phyloP scores from a whole-genome alignment of 1,140 invertebrate genomes.

The Aphaenogaster rudis region DNA sequence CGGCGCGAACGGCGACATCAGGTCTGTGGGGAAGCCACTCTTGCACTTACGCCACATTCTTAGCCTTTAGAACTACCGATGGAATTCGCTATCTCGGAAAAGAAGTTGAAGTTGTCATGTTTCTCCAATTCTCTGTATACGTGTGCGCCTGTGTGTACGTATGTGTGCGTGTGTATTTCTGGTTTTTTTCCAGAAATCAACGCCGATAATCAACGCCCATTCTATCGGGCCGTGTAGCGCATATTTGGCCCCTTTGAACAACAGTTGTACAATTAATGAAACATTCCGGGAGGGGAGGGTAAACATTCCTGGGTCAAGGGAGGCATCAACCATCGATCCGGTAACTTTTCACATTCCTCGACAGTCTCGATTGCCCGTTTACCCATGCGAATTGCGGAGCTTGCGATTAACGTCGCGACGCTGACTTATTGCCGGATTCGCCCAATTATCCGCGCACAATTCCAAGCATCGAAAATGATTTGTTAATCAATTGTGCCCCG shows the following conservation, averaged over 20 bases:
- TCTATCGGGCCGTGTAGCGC: neutral
- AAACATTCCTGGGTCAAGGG: conserved; percentile 12
- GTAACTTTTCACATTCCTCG: conserved; percentile 9
- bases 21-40: conserved; percentile 17
- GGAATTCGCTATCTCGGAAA: neutral
- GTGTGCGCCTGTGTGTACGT: neutral
- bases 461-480: conserved; percentile 3
- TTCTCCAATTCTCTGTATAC: neutral
- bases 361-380: neutral
- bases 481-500: conserved; percentile 17
- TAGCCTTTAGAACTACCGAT: conserved; percentile 32
- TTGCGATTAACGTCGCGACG: neutral
- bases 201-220: conserved; percentile 4
- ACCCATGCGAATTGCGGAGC: neutral
- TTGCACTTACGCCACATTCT: conserved; percentile 32
- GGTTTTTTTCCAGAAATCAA: neutral
- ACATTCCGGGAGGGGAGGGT: neutral
- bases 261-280: conserved; percentile 2
- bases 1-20: neutral
- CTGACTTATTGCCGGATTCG: neutral
- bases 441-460: neutral
- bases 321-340: neutral
- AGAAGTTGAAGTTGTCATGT: conserved; percentile 9
- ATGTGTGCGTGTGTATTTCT: neutral
- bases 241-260: neutral